phyloP scores from a whole-genome alignment of 2,113 vertebrate genomes.

The Thinocorus orbignyianus region DNA sequence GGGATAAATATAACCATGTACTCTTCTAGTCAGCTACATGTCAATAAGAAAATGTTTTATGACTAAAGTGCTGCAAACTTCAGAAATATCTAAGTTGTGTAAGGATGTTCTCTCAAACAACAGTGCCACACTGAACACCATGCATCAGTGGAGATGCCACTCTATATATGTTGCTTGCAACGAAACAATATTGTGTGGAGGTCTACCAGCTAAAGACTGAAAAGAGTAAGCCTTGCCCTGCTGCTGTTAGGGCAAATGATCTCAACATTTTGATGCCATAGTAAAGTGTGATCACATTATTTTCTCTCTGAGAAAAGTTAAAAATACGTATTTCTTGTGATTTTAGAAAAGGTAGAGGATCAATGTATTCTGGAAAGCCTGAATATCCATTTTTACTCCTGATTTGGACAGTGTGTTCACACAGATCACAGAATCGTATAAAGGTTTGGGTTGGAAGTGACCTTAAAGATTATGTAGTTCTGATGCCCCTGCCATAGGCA shows the following conservation, averaged over 20 bases:
- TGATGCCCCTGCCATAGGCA: not conserved
- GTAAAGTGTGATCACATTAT: not conserved
- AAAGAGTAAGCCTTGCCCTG: not conserved
- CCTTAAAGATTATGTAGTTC: not conserved
- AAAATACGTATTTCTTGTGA: not conserved
- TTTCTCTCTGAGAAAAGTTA: not conserved
- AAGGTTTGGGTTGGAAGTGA: not conserved
- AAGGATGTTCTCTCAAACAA: not conserved
- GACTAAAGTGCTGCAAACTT: not conserved
- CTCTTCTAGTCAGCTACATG: not conserved
- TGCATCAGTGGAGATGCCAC: not conserved
- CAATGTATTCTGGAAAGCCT: not conserved
- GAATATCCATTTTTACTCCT: fast-evolving
- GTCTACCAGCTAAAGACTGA: not conserved
- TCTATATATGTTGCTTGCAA: not conserved
- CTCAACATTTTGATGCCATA: not conserved
- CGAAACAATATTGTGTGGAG: not conserved
- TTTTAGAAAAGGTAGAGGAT: not conserved
- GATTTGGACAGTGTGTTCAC: not conserved
- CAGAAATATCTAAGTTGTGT: not conserved
- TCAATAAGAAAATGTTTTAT: not conserved
- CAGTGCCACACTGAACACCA: not conserved
- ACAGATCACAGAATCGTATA: not conserved
- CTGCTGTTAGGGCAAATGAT: not conserved
- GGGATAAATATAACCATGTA: not conserved